A percentile compares a stretch with the other conserved stretches of the same genome.
Conservation (phyloP, 2,113 vertebrate genomes). For the Calidris pygmaea region DNA sequence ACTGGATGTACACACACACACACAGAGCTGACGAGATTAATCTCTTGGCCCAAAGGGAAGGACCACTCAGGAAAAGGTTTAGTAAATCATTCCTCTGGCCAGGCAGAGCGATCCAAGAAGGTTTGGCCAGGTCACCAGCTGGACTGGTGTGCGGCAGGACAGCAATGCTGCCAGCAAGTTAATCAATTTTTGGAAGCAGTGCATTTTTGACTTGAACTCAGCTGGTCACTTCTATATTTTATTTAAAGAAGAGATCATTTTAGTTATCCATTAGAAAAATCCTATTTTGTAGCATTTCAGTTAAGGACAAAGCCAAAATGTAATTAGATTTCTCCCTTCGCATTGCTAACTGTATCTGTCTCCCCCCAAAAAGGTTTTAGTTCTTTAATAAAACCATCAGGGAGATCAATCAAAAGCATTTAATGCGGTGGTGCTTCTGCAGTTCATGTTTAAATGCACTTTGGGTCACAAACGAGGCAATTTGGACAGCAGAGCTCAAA, state of each 20-base stretch:
- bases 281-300: slow-evolving; percentile 43
- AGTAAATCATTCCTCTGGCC: slow-evolving; percentile 53
- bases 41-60: slow-evolving; percentile 8
- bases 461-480: slow-evolving; percentile 60
- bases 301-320: slow-evolving; percentile 62
- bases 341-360: slow-evolving; percentile 50
- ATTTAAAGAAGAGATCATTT: slow-evolving; percentile 62
- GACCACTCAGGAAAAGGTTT: slow-evolving; percentile 28
- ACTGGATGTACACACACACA: not conserved
- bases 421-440: slow-evolving; percentile 47
- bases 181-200: slow-evolving; percentile 59
- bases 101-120: slow-evolving; percentile 25
- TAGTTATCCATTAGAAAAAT: slow-evolving; percentile 65
- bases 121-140: not conserved
- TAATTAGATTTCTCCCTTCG: slow-evolving; percentile 57
- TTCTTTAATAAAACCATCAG: slow-evolving; percentile 69
- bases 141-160: slow-evolving; percentile 1
- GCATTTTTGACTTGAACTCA: slow-evolving; percentile 45
- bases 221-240: slow-evolving; percentile 47
- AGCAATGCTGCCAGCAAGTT: not conserved
- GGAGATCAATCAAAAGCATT: slow-evolving; percentile 70
- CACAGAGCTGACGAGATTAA: not conserved
- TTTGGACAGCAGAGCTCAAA: slow-evolving; percentile 56
- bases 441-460: slow-evolving; percentile 71
- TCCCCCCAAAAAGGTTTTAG: slow-evolving; percentile 51